These are phyloP conservation scores for Synaphobranchus kaupii DNA, from an alignment of 2,797 vertebrate genomes.

Conservation along the genomic window DNA sequence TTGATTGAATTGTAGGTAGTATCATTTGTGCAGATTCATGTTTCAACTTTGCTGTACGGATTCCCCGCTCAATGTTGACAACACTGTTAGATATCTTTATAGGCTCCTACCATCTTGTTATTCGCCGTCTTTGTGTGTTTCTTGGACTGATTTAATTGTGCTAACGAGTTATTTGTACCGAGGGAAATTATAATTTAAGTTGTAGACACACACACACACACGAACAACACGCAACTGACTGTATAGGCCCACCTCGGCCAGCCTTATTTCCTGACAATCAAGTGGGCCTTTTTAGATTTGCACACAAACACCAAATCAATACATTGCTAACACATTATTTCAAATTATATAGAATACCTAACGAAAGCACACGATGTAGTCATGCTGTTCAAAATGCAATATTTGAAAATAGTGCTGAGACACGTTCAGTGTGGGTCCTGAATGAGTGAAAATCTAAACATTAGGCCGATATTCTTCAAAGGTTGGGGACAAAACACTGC, in stretches of 20 bases:
- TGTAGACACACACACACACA: neutral
- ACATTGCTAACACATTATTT: slow-evolving; percentile 55
- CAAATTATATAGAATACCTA: slow-evolving; percentile 59
- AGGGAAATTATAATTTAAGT: slow-evolving; percentile 18
- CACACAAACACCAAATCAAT: slow-evolving; percentile 79
- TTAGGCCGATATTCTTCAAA: slow-evolving; percentile 45
- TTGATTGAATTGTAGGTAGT: slow-evolving; percentile 26
- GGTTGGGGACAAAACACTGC: slow-evolving; percentile 38
- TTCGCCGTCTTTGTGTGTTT: slow-evolving; percentile 16
- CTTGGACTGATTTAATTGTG: neutral
- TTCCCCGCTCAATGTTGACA: slow-evolving; percentile 26
- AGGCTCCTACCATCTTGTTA: slow-evolving; percentile 17
- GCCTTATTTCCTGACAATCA: slow-evolving; percentile 74
- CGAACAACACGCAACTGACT: slow-evolving; percentile 5
- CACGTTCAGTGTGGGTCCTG: slow-evolving; percentile 61
- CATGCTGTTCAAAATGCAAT: slow-evolving; percentile 56
- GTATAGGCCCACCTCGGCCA: slow-evolving; percentile 22
- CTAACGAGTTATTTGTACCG: neutral
- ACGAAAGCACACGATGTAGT: slow-evolving; percentile 49
- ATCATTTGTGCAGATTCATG: neutral
- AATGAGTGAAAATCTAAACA: slow-evolving; percentile 61
- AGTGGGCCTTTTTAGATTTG: slow-evolving; percentile 82
- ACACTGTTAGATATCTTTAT: slow-evolving; percentile 19
- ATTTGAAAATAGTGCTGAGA: slow-evolving; percentile 67
- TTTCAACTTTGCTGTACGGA: slow-evolving; percentile 23